Base-by-base conservation (phyloP, 2,888 invertebrate species). In the Pterostichus niger region DNA sequence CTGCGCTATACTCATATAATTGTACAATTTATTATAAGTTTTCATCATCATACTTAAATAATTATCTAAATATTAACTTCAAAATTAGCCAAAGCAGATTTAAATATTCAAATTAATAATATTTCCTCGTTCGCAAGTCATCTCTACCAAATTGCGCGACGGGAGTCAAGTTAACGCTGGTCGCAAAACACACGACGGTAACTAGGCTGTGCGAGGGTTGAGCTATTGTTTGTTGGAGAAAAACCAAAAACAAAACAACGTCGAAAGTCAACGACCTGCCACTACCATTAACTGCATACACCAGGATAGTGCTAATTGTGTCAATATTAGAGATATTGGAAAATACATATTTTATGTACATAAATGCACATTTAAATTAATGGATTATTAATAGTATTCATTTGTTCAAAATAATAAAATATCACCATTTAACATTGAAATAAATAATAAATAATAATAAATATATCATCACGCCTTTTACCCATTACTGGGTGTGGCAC, bases 231-330 rank as follows among this genome's bases (percentile, higher is more conserved):
- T 49, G 4, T 6, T 13, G 11, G 0, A 44, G 44, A 49, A 49
- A 13, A 49, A 49, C 11, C n/a, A 49, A 49, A 49, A 49, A 49
- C 49, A 49, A 49, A 49, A 49, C 49, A 49, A 49, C 49, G 13
- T 9, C 11, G 49, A 49, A 24, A 49, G 49, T 11, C 49, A 49
- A 49, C 10, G 49, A 49, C 4, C 49, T 40, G 40, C 40, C 40
- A 40, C n/a, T 49, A 2, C 49, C 49, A n/a, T n/a, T 49, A 5
- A 49, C 0, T 0, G n/a, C 49, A 49, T 49, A 13, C n/a, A n/a
- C 6, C 49, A 49, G 1, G 9, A 40, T 7, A 40, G 9, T 40
- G 9, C 6, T 7, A 6, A 6, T 40, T 6, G 40, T 40, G 6
- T 3, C 6, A 40, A 0, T 9, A 40, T 40, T 40, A 40, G 40